These are phyloP conservation scores for Drosophila willistoni DNA, from an alignment of 1,140 invertebrate species.

Conservation along the genomic window DNA sequence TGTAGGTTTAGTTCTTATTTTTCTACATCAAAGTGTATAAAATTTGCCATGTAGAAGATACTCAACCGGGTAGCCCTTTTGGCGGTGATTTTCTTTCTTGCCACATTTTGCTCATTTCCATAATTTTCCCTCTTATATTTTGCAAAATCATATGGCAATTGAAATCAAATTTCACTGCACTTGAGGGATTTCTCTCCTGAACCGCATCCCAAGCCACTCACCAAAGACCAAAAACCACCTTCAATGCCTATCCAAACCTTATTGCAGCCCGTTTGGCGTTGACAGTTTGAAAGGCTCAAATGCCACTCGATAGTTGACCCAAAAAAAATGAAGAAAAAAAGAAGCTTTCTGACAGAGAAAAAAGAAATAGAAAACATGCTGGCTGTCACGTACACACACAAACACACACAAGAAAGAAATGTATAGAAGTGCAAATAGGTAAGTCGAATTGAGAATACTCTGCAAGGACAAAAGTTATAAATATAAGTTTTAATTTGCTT, in stretches of 20 bases:
- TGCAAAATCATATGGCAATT: slow-evolving; percentile 73
- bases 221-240: slow-evolving; percentile 59
- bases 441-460: slow-evolving; percentile 15
- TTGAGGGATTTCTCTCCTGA: slow-evolving; percentile 49
- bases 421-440: not conserved
- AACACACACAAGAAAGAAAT: not conserved
- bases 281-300: slow-evolving; percentile 69
- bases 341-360: slow-evolving; percentile 22
- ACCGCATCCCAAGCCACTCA: slow-evolving; percentile 36
- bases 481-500: no score
- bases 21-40: not conserved
- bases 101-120: not conserved
- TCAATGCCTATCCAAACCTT: slow-evolving; percentile 36
- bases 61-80: not conserved
- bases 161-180: slow-evolving; percentile 76
- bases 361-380: slow-evolving; percentile 33
- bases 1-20: no score
- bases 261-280: slow-evolving; percentile 37
- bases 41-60: not conserved
- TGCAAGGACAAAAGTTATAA: not conserved
- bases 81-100: not conserved
- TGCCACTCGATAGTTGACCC: slow-evolving; percentile 77
- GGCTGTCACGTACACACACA: slow-evolving; percentile 48
- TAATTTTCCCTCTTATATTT: slow-evolving; percentile 25
- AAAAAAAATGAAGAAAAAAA: slow-evolving; percentile 38